These are phyloP conservation scores for Platysteira castanea DNA, from an alignment of 2,113 vertebrate genomes.

Conservation along the genomic window DNA sequence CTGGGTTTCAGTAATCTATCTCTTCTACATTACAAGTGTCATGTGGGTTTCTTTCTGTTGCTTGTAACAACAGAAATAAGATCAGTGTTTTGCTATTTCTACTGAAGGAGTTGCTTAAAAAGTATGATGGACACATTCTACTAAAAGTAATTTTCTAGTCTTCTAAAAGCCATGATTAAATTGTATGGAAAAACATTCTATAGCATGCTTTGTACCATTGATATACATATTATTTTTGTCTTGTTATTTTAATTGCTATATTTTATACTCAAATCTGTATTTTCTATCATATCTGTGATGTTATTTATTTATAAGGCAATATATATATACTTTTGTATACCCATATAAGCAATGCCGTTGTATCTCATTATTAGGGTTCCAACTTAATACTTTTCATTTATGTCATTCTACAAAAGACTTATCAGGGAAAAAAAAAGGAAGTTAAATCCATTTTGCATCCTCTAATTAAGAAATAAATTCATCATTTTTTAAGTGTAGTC, in stretches of 20 bases:
- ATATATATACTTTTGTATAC: background rate
- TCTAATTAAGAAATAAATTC: background rate
- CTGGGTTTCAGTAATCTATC: background rate
- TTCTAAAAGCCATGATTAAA: background rate
- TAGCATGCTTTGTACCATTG: background rate
- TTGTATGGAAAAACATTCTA: background rate
- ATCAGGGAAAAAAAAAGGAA: accelerated
- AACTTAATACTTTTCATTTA: background rate
- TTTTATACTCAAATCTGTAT: background rate
- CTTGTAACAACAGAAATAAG: background rate
- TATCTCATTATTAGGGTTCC: background rate
- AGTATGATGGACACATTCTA: background rate
- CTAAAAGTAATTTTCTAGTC: background rate
- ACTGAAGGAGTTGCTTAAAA: background rate
- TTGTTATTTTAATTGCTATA: background rate
- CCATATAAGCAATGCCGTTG: background rate
- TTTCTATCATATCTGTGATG: background rate
- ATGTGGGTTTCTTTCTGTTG: background rate
- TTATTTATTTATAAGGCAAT: background rate
- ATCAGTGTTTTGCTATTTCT: background rate
- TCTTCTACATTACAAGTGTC: background rate
- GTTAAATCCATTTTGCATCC: background rate
- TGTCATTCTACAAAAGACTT: background rate
- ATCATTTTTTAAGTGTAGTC: background rate
- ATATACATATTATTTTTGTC: background rate